phyloP scores from a whole-genome alignment of 2,888 invertebrate species.

The Rhaphigaster nebulosa region DNA sequence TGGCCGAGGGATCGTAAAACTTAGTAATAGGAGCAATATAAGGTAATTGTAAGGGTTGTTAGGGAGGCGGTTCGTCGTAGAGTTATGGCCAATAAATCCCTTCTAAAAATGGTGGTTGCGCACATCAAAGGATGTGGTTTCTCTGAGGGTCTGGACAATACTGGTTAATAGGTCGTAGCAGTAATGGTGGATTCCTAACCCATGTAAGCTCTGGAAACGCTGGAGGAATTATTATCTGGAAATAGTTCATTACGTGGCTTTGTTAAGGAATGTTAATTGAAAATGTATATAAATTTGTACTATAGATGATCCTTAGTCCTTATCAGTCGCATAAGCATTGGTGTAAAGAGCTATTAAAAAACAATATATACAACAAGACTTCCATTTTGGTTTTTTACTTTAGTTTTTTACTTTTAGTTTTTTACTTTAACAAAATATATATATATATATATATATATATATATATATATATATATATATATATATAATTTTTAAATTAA shows the following conservation, averaged over 20 bases:
- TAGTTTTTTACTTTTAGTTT: too few relatives aligned
- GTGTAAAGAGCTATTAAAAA: neutral
- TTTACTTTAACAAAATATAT: too few relatives aligned
- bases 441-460: too few relatives aligned
- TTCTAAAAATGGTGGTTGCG: slow-evolving; percentile 52
- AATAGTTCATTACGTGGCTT: neutral
- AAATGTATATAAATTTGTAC: neutral
- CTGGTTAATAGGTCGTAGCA: neutral
- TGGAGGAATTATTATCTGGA: slow-evolving; percentile 5
- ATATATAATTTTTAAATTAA: too few relatives aligned
- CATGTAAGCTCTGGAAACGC: neutral
- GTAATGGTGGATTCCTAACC: neutral
- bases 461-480: too few relatives aligned
- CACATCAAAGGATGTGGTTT: slow-evolving; percentile 55
- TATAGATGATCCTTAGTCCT: neutral
- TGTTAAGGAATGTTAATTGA: neutral
- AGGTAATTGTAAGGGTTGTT: slow-evolving; percentile 48
- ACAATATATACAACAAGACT: too few relatives aligned
- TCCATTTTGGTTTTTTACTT: too few relatives aligned
- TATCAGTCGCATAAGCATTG: neutral
- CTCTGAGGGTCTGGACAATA: slow-evolving; percentile 12
- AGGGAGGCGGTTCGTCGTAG: neutral
- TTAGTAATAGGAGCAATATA: slow-evolving; percentile 31
- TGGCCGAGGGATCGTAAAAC: neutral
- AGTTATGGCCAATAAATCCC: slow-evolving; percentile 39